A percentile compares a stretch with the other conserved stretches of the same genome.
Evolutionary conservation across 2,888 invertebrate species (phyloP).

Genomic region (Cancer borealis): DNA sequence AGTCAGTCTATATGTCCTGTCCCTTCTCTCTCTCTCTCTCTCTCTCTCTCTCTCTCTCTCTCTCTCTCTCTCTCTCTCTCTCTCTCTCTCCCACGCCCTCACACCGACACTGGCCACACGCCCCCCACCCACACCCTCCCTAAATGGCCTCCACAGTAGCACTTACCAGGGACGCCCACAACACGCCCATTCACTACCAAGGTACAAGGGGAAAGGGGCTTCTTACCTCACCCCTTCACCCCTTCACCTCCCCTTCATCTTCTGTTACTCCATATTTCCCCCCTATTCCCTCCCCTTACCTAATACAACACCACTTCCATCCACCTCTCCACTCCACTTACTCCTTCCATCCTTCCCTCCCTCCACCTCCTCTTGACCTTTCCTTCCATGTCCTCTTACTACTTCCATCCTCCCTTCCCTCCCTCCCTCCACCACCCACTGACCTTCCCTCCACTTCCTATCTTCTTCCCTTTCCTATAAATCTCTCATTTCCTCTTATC

Average conservation of each 20-base stretch:
- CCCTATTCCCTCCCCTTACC: too few species aligned
- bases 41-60: slow-evolving; percentile 22
- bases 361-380: not conserved
- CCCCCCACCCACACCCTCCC: not conserved
- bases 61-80: slow-evolving; percentile 22
- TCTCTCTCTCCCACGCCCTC: slow-evolving; percentile 47
- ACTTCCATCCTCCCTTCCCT: not conserved
- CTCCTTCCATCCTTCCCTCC: not conserved
- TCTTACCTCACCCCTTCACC: not conserved
- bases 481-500: not conserved
- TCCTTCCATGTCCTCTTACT: not conserved
- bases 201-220: not conserved
- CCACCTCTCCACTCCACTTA: not conserved
- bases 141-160: not conserved
- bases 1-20: too few species aligned
- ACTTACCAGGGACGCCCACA: not conserved
- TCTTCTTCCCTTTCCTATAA: not conserved
- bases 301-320: not conserved
- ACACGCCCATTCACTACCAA: not conserved
- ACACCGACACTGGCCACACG: not conserved
- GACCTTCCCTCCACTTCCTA: not conserved
- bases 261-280: not conserved
- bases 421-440: not conserved
- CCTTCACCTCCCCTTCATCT: not conserved
- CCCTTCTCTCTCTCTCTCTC: slow-evolving; percentile 51